A percentile compares a stretch with the other conserved stretches of the same genome.
Evolutionary conservation across 2,113 vertebrate genomes (phyloP).

Genomic region (Sceloporus tristichus): DNA sequence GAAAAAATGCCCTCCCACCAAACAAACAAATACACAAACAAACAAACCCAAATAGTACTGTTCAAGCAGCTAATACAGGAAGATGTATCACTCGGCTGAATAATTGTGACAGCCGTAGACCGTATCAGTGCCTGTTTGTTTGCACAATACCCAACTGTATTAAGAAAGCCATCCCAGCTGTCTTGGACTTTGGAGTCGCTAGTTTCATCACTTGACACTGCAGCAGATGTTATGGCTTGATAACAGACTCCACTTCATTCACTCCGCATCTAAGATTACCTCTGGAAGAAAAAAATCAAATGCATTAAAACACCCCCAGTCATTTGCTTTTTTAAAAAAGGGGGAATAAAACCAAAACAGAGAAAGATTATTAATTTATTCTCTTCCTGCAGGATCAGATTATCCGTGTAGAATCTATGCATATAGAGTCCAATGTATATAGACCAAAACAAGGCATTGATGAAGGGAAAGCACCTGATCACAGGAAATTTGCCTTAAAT

Average conservation of each 20-base stretch:
- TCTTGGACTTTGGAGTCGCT: conserved; percentile 90
- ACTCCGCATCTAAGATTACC: conserved; percentile 96
- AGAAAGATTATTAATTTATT: neutral
- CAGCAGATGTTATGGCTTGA: conserved; percentile 98
- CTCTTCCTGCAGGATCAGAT: neutral
- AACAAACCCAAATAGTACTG: conserved; percentile 81
- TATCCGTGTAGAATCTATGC: neutral
- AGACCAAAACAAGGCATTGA: neutral
- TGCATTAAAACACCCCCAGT: conserved; percentile 86
- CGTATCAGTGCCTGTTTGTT: conserved; percentile 99
- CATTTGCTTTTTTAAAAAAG: neutral
- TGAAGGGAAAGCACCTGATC: too few species aligned
- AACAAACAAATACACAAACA: conserved; percentile 31
- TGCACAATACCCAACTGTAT: conserved; percentile 97
- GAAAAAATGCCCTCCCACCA: neutral
- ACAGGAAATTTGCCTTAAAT: too few species aligned
- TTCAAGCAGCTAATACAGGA: conserved; percentile 86
- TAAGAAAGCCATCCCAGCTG: conserved; percentile 95
- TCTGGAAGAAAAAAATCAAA: conserved; percentile 87
- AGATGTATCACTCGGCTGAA: conserved; percentile 98
- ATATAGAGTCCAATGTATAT: neutral
- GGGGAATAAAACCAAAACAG: neutral
- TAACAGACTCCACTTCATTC: conserved; percentile 92
- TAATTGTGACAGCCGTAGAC: conserved; percentile 99
- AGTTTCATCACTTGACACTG: conserved; percentile 99